Percentiles rank a stretch among this genome's conserved stretches.
Conservation (phyloP, 2,888 invertebrate species). For the Hermaeophaga mercurialis region DNA sequence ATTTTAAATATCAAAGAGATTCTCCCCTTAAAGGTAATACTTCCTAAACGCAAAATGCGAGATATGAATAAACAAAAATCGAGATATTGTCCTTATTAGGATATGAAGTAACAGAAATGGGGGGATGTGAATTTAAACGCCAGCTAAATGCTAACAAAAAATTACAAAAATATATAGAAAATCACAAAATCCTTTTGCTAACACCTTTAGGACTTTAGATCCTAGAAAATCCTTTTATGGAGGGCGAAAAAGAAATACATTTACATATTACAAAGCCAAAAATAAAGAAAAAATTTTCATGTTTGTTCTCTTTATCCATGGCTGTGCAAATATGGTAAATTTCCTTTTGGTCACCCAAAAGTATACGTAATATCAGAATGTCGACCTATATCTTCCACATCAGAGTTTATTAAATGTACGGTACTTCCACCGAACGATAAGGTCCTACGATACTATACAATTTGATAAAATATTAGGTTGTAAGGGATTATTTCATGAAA, state of each 20-base stretch:
- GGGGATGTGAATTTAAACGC: constrained; percentile 16
- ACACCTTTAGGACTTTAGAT: constrained; percentile 31
- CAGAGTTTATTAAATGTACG: too few relatives aligned
- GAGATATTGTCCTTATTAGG: constrained; percentile 3
- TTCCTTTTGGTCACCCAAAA: constrained; percentile 32
- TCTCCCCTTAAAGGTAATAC: constrained; percentile 13
- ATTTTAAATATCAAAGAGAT: constrained; percentile 20
- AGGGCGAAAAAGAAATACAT: constrained; percentile 28
- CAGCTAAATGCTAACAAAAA: constrained; percentile 7
- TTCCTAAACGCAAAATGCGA: constrained; percentile 4
- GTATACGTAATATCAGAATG: too few relatives aligned
- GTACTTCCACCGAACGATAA: too few relatives aligned
- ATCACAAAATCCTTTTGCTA: not conserved
- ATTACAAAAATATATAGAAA: constrained; percentile 4
- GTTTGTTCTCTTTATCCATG: constrained; percentile 39
- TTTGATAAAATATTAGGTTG: too few relatives aligned
- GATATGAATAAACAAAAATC: constrained; percentile 21
- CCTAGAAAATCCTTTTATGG: constrained; percentile 34
- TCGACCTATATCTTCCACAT: too few relatives aligned
- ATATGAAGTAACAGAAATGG: constrained; percentile 14
- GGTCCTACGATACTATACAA: too few relatives aligned
- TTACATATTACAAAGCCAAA: constrained; percentile 13
- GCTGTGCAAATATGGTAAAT: constrained; percentile 43
- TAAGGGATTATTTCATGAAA: too few relatives aligned
- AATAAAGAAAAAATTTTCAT: constrained; percentile 38